Base-by-base conservation (phyloP, 1,140 invertebrate genomes). In the Drosophila carrolli region DNA sequence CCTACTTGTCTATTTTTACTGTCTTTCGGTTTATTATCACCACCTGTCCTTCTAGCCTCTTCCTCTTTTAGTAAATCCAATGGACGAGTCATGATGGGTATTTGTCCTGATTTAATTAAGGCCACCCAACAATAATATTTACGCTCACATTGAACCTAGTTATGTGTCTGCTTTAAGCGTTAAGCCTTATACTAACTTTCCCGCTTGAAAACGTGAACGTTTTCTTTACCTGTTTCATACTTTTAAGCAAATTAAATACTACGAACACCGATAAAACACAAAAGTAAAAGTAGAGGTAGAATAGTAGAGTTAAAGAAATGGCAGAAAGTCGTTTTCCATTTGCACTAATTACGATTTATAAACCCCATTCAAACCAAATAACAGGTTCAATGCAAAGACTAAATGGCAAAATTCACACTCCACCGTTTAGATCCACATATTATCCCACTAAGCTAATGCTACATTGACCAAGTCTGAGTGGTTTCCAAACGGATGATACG, bases 1-100 rank as follows among this genome's bases (percentile, higher is more conserved):
- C 46, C 41, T 76, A 60, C 75, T 75, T 67, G 61, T 60, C 68
- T 74, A 53, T 76, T 76, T 75, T 76, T 75, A 76, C 54, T 55
- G 72, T 76, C 72, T 50, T 50, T 41, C 32, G 44, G 51, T 67
- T 75, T 76, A 76, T 67, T 44, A 37, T 48, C 61, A 58, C 38
- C 48, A 38, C 57, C 44, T 63, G 59, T 43, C 40, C n/a, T 46
- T 29, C 14, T 35, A 1, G 35, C 37, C 53, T 14, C 10, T 55
- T 13, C 13, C 29, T 47, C 23, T 11, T 37, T 65, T 19, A 9
- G 62, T 43, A 19, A 41, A 29, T 70, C 29, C n/a, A 41, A 56
- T 32, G 47, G 27, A 23, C 37, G 38, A 66, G 29, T 62, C 10
- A 54, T 38, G 16, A 23, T n/a, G 8, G 16, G 48, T 43, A 40